Evolutionary conservation across 2,113 vertebrate species (phyloP).

Genomic region (Petrocephalus zakoni): DNA sequence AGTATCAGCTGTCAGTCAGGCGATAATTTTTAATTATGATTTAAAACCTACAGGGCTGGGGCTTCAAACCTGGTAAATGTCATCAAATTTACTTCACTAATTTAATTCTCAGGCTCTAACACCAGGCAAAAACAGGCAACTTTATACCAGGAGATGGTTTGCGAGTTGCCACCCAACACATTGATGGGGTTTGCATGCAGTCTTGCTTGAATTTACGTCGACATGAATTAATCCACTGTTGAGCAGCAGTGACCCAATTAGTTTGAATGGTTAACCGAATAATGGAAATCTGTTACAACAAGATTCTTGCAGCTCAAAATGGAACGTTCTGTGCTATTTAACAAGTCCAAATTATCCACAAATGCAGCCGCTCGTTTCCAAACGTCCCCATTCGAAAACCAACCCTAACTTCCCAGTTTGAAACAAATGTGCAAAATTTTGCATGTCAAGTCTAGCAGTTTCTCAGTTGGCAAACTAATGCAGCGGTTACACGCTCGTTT

Average conservation of each 20-base stretch:
- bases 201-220: neutral
- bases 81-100: neutral
- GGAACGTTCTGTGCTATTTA: neutral
- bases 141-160: neutral
- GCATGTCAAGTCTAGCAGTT: neutral
- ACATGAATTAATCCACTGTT: neutral
- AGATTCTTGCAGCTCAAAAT: neutral
- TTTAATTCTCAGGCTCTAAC: neutral
- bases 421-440: neutral
- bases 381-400: neutral
- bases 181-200: neutral
- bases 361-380: neutral
- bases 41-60: neutral
- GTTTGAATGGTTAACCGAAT: neutral
- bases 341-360: constrained; percentile 1
- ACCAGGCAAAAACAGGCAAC: neutral
- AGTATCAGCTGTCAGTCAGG: neutral
- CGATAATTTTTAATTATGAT: neutral
- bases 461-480: neutral
- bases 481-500: neutral
- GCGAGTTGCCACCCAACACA: neutral
- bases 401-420: neutral
- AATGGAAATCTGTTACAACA: neutral
- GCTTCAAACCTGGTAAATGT: neutral
- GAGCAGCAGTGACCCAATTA: neutral